phyloP scores from a whole-genome alignment of 1,140 invertebrate species.

The Cecropterus lyciades region DNA sequence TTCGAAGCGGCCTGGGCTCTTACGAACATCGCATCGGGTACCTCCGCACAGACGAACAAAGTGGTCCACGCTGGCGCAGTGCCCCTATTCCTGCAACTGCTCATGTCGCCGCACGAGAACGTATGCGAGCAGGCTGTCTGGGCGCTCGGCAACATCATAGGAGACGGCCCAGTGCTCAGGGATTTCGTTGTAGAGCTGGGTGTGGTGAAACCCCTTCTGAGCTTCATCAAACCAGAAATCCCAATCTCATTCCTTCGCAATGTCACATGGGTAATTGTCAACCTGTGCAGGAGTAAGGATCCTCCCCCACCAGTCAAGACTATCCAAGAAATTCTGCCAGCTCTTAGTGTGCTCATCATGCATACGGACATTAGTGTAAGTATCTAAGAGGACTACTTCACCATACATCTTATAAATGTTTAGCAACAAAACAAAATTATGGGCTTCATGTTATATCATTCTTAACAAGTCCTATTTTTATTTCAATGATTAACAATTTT shows the following conservation, averaged over 20 bases:
- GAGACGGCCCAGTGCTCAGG: constrained; percentile 95
- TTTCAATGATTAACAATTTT: too few relatives aligned
- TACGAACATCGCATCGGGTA: constrained; percentile 99
- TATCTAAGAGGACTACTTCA: constrained; percentile 43
- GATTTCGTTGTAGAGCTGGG: constrained; percentile 97
- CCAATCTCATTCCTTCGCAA: constrained; percentile 97
- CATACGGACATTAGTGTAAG: constrained; percentile 98
- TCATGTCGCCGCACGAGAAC: constrained; percentile 97
- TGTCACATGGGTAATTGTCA: constrained; percentile 99
- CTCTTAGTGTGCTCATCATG: constrained; percentile 96
- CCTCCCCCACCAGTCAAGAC: constrained; percentile 94
- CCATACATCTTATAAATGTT: not conserved
- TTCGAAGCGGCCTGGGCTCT: constrained; percentile 99
- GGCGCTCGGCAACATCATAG: constrained; percentile 98
- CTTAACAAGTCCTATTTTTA: too few relatives aligned
- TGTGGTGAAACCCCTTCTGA: constrained; percentile 94
- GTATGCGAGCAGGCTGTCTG: constrained; percentile 99
- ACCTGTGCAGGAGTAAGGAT: constrained; percentile 98
- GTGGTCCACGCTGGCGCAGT: constrained; percentile 98
- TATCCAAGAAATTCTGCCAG: constrained; percentile 97
- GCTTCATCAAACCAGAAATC: constrained; percentile 97
- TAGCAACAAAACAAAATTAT: not conserved
- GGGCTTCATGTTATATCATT: not conserved
- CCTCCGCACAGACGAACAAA: constrained; percentile 97
- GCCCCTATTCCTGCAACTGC: constrained; percentile 95